These are phyloP conservation scores for Chelonus formosanus DNA, from an alignment of 2,888 invertebrate genomes.

Conservation along the genomic window DNA sequence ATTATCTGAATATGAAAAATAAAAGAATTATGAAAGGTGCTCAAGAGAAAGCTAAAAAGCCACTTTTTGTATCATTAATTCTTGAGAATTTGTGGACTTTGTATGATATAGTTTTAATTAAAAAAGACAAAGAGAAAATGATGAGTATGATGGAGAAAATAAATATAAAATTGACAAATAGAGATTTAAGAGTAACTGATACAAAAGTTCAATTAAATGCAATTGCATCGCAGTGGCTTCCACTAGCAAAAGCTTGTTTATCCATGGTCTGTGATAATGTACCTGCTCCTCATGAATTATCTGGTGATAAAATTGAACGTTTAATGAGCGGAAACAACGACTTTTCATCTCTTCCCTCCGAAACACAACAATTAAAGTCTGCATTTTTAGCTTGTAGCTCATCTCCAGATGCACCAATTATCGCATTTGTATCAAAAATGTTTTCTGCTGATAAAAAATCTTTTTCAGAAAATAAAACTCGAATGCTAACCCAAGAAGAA, in stretches of 20 bases:
- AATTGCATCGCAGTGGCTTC: constrained; percentile 89
- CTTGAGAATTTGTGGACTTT: constrained; percentile 91
- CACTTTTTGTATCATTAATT: constrained; percentile 90
- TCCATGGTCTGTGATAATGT: constrained; percentile 82
- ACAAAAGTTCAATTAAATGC: constrained; percentile 80
- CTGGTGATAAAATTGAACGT: constrained; percentile 81
- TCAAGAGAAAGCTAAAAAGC: constrained; percentile 90
- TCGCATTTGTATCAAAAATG: constrained; percentile 89
- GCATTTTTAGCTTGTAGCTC: constrained; percentile 77
- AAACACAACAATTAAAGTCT: constrained; percentile 76
- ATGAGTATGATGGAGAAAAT: constrained; percentile 78
- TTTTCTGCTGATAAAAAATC: constrained; percentile 79
- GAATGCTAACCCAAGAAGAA: constrained; percentile 79
- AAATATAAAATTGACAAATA: constrained; percentile 76
- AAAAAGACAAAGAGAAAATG: constrained; percentile 80
- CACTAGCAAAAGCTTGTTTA: constrained; percentile 83
- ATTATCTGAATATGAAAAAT: constrained; percentile 83
- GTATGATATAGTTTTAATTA: constrained; percentile 82
- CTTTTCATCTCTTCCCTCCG: constrained; percentile 73
- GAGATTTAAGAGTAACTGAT: constrained; percentile 84
- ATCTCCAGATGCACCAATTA: constrained; percentile 72
- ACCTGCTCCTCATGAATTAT: constrained; percentile 82
- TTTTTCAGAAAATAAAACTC: constrained; percentile 83
- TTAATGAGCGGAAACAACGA: constrained; percentile 78
- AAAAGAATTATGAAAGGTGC: constrained; percentile 88